phyloP scores from a whole-genome alignment of 2,113 vertebrate species.

The Dromas ardeola region DNA sequence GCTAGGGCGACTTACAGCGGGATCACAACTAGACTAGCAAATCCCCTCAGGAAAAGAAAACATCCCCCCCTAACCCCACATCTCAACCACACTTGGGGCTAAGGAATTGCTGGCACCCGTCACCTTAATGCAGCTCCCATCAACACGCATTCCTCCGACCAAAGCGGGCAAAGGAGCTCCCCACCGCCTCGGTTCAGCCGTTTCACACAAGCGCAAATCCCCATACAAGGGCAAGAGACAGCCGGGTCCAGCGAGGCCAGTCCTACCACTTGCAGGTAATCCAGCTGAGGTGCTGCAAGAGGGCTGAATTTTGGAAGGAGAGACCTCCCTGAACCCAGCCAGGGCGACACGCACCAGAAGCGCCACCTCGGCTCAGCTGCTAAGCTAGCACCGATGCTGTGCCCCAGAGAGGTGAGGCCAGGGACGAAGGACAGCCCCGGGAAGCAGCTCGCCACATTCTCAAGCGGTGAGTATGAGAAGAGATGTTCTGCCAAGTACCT shows the following conservation, averaged over 20 bases:
- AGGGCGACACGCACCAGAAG: neutral
- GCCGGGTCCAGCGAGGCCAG: rapidly evolving
- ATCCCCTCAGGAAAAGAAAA: neutral
- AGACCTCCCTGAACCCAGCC: neutral
- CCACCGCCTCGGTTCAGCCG: neutral
- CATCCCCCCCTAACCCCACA: neutral
- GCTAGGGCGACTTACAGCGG: neutral
- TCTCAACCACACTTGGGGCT: neutral
- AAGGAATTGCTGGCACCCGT: neutral
- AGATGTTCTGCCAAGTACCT: constrained; percentile 70
- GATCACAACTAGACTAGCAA: neutral
- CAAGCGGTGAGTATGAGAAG: neutral
- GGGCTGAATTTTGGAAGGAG: neutral
- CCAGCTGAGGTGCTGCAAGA: neutral
- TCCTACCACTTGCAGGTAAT: neutral
- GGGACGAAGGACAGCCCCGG: neutral
- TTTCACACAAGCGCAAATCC: neutral
- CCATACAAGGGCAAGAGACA: neutral
- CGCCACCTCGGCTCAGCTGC: neutral
- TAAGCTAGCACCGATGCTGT: neutral
- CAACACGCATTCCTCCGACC: neutral
- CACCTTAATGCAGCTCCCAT: neutral
- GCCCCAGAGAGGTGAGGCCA: neutral
- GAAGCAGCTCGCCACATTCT: constrained; percentile 36
- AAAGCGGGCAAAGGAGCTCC: neutral